These are phyloP conservation scores for Silurus lanzhouensis DNA, from an alignment of 2,797 vertebrate genomes.

Conservation along the genomic window DNA sequence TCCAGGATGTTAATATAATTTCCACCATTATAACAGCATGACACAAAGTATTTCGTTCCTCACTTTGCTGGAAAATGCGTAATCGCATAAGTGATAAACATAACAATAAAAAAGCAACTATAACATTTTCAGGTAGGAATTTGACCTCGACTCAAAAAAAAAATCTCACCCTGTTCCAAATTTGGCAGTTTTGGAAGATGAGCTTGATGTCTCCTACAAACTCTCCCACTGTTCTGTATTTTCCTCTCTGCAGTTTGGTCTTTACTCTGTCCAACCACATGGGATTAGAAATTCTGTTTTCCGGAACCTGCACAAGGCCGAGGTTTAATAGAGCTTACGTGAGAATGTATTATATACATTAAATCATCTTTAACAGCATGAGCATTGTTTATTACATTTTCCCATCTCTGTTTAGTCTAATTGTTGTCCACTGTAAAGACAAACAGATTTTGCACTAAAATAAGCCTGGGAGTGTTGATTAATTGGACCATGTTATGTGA, in stretches of 20 bases:
- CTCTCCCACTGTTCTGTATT: conserved; percentile 48
- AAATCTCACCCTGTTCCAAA: conserved; percentile 51
- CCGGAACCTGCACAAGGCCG: conserved; percentile 31
- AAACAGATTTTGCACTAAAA: not conserved
- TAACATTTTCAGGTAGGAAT: not conserved
- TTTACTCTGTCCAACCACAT: conserved; percentile 59
- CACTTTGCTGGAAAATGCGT: not conserved
- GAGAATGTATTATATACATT: not conserved
- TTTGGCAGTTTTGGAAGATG: conserved; percentile 56
- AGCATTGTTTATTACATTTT: not conserved
- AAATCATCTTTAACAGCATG: not conserved
- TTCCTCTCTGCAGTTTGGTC: conserved; percentile 33
- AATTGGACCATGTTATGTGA: not conserved
- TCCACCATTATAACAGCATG: not conserved
- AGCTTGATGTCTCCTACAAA: conserved; percentile 50
- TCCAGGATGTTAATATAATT: not conserved
- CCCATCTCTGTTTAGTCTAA: not conserved
- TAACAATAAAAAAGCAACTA: too few relatives aligned
- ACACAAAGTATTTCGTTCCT: not conserved
- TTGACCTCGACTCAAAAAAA: not conserved
- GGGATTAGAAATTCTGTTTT: conserved; percentile 40
- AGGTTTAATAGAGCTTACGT: not conserved
- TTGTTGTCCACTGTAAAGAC: not conserved
- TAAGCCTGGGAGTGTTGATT: not conserved
- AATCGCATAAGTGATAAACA: too few relatives aligned